Percentiles rank a stretch among this genome's conserved stretches.
Evolutionary conservation across 2,888 invertebrate genomes (phyloP).

Genomic region (Drosophila limbata): DNA sequence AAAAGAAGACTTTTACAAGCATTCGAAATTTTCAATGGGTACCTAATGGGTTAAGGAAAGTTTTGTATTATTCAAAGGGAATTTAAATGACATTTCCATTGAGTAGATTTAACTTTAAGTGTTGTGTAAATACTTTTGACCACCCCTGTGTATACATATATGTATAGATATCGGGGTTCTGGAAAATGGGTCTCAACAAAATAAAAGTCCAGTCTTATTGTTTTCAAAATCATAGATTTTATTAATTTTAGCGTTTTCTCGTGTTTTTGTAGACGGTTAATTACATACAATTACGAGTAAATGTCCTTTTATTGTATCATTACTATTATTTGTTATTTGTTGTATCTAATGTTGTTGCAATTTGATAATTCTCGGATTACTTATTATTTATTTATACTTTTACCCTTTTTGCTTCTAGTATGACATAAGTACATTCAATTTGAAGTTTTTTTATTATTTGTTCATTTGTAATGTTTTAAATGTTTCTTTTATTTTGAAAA

Average conservation of each 20-base stretch:
- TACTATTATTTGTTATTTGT: conserved; percentile 27
- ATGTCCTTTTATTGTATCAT: conserved; percentile 34
- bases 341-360: conserved; percentile 54
- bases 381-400: conserved; percentile 45
- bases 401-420: conserved; percentile 57
- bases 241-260: conserved; percentile 50
- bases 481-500: neutral
- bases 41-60: too few species aligned
- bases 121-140: too few species aligned
- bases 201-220: neutral
- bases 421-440: conserved; percentile 29
- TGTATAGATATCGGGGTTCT: too few species aligned
- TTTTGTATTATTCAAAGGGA: too few species aligned
- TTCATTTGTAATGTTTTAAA: conserved; percentile 4
- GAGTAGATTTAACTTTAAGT: too few species aligned
- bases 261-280: conserved; percentile 45
- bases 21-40: too few species aligned
- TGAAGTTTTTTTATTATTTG: conserved; percentile 4
- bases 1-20: too few species aligned
- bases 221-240: conserved; percentile 72
- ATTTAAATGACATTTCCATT: too few species aligned
- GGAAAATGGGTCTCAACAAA: neutral
- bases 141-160: too few species aligned
- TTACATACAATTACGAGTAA: conserved; percentile 60
- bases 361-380: conserved; percentile 51